A percentile compares a stretch with the other conserved stretches of the same genome.
These are phyloP conservation scores for Suncus etruscus DNA, from an alignment of 2,113 vertebrate genomes.

Conservation along the genomic window DNA sequence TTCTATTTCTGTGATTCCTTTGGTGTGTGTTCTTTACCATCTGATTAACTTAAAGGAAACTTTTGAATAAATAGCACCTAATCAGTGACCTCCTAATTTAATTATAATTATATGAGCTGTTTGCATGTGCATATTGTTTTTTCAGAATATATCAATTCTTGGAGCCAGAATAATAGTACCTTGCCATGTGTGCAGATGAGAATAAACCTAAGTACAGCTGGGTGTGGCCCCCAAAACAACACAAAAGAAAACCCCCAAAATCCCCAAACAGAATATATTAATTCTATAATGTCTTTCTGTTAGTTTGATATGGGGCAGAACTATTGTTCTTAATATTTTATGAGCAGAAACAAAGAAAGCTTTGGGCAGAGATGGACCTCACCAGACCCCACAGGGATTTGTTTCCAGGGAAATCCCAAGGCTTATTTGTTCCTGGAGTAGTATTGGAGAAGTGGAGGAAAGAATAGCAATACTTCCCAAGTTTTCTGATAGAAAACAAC, in stretches of 20 bases:
- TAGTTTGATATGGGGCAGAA: constrained; percentile 38
- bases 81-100: constrained; percentile 56
- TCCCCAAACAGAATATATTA: neutral
- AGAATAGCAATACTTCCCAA: neutral
- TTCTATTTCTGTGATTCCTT: constrained; percentile 58
- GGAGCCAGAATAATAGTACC: too few species aligned
- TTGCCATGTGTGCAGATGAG: too few species aligned
- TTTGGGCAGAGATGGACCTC: constrained; percentile 26
- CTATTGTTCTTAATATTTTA: neutral
- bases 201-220: too few species aligned
- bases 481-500: neutral
- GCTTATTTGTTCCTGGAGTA: neutral
- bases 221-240: too few species aligned
- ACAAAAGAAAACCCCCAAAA: too few species aligned
- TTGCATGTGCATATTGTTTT: constrained; percentile 58
- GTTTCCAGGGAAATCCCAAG: constrained; percentile 2
- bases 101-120: constrained; percentile 58
- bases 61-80: constrained; percentile 66
- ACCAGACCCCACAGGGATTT: neutral
- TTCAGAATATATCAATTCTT: neutral
- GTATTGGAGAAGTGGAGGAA: neutral
- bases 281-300: constrained; percentile 17
- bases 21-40: constrained; percentile 63
- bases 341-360: constrained; percentile 23
- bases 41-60: constrained; percentile 74